Base-by-base conservation (phyloP, 2,797 vertebrate genomes). In the Avahi laniger region DNA sequence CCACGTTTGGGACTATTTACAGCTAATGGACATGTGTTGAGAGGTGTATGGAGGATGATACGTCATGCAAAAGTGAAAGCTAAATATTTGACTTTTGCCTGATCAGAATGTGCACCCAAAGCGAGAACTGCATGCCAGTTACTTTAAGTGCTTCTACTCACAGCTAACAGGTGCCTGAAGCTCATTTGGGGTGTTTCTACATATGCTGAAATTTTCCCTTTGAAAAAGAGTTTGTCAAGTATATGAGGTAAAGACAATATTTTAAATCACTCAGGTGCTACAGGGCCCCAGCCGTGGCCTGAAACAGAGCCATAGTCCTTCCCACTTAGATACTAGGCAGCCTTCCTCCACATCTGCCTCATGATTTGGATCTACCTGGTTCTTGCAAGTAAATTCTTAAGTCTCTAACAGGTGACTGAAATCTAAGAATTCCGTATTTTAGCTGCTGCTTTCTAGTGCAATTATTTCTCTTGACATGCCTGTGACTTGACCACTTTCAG, bases 11-110 rank as follows among this genome's bases (percentile, higher is more conserved):
- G 97, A 96, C 85, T 97, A 96, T 97, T 98, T 98, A 98, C 0
- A 12, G 96, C 96, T 98, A 98, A 98, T 98, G 97, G 98, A 97
- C 97, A 97, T 83, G 97, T 97, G 97, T 96, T 98, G 98, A 98
- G 97, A 97, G 98, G 98, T 97, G 96, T 93, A 41, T 80, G 94
- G 38, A 81, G 90, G 94, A 96, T 69, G 81, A 81, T 91, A 69
- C 65, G 90, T 95, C 94, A 93, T 33, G 59, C 91, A 92, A 92
- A 97, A 97, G 94, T 97, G 95, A 96, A 97, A 97, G 92, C 82
- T 97, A 81, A 98, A 95, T 78, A 89, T 97, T 95, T 93, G 87
- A 93, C 87, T 98, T 96, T 96, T 94, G 87, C 95, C 83, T 81
- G 30, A 61, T 80, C 85, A 82, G 67, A 81, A 35, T 30, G 57